These are phyloP conservation scores for Bombus balteatus DNA, from an alignment of 1,140 invertebrate genomes.

Conservation along the genomic window DNA sequence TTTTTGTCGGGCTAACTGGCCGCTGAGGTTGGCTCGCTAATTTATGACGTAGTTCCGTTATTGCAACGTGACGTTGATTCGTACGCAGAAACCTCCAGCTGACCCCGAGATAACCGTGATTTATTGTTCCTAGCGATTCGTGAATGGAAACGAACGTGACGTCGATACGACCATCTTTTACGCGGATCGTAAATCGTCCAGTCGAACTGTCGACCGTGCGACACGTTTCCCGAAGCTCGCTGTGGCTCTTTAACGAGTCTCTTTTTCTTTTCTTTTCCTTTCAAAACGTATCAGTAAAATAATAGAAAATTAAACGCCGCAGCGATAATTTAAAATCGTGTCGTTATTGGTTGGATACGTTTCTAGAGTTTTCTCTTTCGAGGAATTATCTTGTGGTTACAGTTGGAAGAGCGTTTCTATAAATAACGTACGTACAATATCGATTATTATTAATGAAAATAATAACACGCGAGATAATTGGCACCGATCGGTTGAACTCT, in stretches of 20 bases:
- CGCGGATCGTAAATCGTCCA: background rate
- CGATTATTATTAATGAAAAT: background rate
- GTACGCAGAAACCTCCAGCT: background rate
- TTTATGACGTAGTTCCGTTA: conserved; percentile 55
- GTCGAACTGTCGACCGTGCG: too few species aligned
- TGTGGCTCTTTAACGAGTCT: background rate
- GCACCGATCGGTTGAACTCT: background rate
- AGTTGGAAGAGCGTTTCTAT: background rate
- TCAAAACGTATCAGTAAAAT: background rate
- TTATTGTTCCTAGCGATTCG: conserved; percentile 2
- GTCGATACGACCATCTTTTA: conserved; percentile 3
- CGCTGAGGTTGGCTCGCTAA: conserved; percentile 17
- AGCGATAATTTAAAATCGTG: background rate
- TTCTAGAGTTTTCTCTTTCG: background rate
- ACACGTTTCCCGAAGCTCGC: too few species aligned
- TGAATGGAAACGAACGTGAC: conserved; percentile 14
- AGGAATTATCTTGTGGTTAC: conserved; percentile 4
- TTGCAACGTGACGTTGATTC: conserved; percentile 50
- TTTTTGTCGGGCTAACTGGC: conserved; percentile 38
- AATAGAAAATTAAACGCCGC: background rate
- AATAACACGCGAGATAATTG: background rate
- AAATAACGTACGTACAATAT: background rate
- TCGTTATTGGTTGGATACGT: background rate
- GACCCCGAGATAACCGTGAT: conserved; percentile 26
- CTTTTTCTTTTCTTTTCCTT: background rate